Conservation (phyloP, 2,113 vertebrate genomes). For the Procavia capensis region DNA sequence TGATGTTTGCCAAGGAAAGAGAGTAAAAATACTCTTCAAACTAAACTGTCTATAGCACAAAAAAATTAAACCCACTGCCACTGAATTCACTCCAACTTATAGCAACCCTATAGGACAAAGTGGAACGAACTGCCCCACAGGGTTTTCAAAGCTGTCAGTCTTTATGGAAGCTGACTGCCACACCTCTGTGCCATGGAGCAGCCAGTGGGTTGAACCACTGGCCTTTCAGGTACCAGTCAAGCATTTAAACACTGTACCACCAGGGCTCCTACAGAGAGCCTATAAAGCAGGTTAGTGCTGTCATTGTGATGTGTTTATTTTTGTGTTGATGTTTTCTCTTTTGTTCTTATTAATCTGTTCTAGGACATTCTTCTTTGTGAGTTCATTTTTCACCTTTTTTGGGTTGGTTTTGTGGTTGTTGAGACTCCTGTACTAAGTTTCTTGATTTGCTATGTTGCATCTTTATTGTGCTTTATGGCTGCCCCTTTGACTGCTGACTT, state of each 20-base stretch:
- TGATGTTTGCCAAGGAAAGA: background rate
- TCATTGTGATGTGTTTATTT: too few species aligned
- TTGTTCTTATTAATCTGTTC: too few species aligned
- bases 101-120: background rate
- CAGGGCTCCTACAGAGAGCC: background rate
- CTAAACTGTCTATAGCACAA: background rate
- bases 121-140: background rate
- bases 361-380: too few species aligned
- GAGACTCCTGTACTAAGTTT: too few species aligned
- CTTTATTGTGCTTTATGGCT: too few species aligned
- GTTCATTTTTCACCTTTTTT: too few species aligned
- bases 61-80: background rate
- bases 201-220: background rate
- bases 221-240: background rate
- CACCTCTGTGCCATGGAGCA: background rate
- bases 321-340: too few species aligned
- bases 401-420: too few species aligned
- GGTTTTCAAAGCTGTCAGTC: background rate
- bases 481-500: background rate
- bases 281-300: constrained; percentile 31
- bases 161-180: background rate
- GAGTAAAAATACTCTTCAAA: background rate
- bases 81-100: too few species aligned
- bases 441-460: too few species aligned
- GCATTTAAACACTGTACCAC: background rate